Evolutionary conservation across 2,113 vertebrate species (phyloP).

Genomic region (Urocynchramus pylzowi): DNA sequence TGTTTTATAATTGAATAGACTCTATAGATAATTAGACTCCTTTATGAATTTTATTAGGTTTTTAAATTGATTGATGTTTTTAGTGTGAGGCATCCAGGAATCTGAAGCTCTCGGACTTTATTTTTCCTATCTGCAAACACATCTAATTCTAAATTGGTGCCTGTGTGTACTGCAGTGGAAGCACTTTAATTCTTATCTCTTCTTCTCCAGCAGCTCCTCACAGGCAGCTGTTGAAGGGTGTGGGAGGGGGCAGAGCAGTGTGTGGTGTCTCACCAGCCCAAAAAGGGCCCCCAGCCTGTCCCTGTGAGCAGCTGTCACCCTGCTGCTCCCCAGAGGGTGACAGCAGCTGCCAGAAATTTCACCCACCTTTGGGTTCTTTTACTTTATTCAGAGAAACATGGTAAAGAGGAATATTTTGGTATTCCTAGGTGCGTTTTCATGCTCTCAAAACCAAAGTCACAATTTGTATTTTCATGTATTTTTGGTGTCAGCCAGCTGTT

Average conservation of each 20-base stretch:
- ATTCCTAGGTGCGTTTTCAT: background rate
- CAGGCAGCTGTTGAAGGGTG: fast-evolving
- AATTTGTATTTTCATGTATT: background rate
- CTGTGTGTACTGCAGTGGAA: background rate
- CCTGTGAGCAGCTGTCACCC: fast-evolving
- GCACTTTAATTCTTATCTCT: background rate
- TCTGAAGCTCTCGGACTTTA: background rate
- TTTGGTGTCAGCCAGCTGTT: background rate
- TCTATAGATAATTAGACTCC: background rate
- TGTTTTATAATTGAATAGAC: background rate
- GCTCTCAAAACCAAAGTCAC: background rate
- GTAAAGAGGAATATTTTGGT: background rate
- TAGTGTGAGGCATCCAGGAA: background rate
- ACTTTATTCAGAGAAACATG: background rate
- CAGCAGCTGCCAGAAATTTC: background rate
- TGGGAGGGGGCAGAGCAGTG: background rate
- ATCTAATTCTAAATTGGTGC: background rate
- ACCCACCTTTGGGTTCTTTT: background rate
- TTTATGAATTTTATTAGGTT: background rate
- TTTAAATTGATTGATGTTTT: background rate
- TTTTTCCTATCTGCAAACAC: background rate
- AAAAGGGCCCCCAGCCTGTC: background rate
- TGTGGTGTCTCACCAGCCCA: fast-evolving
- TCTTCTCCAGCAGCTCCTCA: background rate
- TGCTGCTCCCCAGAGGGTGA: background rate